Base-by-base conservation (phyloP, 2,797 vertebrate species). In the Melanotaenia pygmaea region DNA sequence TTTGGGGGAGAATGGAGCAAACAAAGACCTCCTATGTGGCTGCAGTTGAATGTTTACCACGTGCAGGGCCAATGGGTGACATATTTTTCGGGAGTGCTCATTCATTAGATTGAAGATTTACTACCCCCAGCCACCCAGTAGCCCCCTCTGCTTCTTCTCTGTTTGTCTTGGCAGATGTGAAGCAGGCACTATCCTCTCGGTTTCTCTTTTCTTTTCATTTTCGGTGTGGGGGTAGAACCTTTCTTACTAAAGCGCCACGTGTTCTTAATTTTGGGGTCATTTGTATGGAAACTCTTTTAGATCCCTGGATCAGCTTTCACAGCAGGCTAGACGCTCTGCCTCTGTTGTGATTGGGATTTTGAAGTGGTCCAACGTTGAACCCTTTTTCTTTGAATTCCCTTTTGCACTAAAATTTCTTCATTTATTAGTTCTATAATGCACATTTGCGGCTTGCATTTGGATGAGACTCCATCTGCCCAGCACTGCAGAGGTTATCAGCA, bases 91-190 rank as follows among this genome's bases (percentile, higher is more conserved):
- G 22, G 81, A 82, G 85, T 78, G 79, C 81, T 92, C 85, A 88
- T 94, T 93, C 92, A 91, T 94, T 93, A 92, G 88, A 77, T 82
- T 40, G 74, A 91, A 88, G 88, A 95, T 93, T 95, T 93, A 94
- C 87, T 73, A 74, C 77, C 91, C 90, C 86, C 68, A 63, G 63
- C 54, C 70, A 9, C 38, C 75, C 59, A 37, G 59, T 74, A 74
- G 56, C 85, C 87, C 82, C 77, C 77, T 37, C 76, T 71, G 74
- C 88, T 88, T 86, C 89, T 70, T 62, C 74, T 90, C 90, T 91
- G 86, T 94, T 94, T 94, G 83, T 86, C 84, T 90, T 92, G 93
- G 93, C 94, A 95, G 92, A 95, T 96, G 94, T 94, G 88, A 94
- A 88, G 88, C 91, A 88, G 91, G 87, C 91, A 78, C 92, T 84